Conservation (phyloP, 2,113 vertebrate genomes). For the Emydura subglobosa region DNA sequence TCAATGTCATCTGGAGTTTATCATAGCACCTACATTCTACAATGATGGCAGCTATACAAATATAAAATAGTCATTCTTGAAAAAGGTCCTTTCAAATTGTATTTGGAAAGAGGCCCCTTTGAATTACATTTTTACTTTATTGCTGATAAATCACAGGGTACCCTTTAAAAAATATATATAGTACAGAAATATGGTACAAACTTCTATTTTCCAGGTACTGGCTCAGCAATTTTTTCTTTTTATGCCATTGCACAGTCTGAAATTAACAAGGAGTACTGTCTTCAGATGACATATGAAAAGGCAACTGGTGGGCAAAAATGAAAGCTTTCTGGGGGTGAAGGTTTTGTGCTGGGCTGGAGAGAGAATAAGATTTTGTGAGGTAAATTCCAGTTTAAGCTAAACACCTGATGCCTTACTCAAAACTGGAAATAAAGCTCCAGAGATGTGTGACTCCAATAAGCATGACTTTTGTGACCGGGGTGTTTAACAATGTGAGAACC, state of each 20-base stretch:
- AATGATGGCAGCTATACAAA: fast-evolving
- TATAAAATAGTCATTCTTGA: not conserved
- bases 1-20: not conserved
- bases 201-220: not conserved
- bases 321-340: not conserved
- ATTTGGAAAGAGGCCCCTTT: not conserved
- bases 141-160: not conserved
- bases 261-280: not conserved
- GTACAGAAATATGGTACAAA: not conserved
- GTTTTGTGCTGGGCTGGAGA: not conserved
- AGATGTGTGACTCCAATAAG: not conserved
- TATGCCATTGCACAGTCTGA: fast-evolving
- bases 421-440: not conserved
- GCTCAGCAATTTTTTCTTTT: not conserved
- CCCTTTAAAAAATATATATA: not conserved
- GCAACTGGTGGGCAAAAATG: not conserved
- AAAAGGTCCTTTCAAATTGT: not conserved
- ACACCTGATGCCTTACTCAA: not conserved
- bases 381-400: not conserved
- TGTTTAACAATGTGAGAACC: not conserved
- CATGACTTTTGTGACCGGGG: not conserved
- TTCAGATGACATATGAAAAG: not conserved
- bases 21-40: not conserved
- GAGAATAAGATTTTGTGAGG: not conserved
- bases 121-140: not conserved